Conservation (phyloP, 1,140 invertebrate species). For the Drosophila orosa region DNA sequence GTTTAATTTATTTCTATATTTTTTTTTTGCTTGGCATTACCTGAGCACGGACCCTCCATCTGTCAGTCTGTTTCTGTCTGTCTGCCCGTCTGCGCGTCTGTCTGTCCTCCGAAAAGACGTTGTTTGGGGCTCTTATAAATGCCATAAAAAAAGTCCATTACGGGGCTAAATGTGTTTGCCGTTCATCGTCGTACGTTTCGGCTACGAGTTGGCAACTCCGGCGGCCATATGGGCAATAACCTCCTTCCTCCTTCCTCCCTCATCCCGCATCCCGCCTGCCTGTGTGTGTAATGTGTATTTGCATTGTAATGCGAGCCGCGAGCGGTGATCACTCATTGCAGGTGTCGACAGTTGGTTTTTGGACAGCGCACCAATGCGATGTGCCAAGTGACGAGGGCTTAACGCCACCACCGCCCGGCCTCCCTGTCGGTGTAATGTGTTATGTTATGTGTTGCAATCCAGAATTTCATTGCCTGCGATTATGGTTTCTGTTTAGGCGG, state of each 20-base stretch:
- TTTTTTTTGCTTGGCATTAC: neutral
- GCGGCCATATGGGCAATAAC: constrained; percentile 49
- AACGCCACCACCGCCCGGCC: constrained; percentile 9
- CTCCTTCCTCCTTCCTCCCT: neutral
- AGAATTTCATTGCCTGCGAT: constrained; percentile 48
- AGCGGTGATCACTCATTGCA: constrained; percentile 54
- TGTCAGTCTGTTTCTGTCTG: constrained; percentile 11
- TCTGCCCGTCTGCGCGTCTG: constrained; percentile 4
- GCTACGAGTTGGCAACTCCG: constrained; percentile 41
- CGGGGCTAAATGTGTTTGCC: constrained; percentile 49
- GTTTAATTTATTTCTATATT: constrained; percentile 51
- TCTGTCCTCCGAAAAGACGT: constrained; percentile 29
- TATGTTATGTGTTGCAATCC: constrained; percentile 46
- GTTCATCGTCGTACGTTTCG: constrained; percentile 24
- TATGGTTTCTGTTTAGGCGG: constrained; percentile 25
- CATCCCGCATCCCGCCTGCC: neutral
- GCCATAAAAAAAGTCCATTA: constrained; percentile 60
- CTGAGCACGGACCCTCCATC: constrained; percentile 13
- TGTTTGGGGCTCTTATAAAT: constrained; percentile 50
- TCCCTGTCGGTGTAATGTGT: constrained; percentile 10
- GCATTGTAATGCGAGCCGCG: constrained; percentile 55
- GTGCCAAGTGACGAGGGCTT: constrained; percentile 25
- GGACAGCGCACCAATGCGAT: constrained; percentile 16
- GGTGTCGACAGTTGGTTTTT: constrained; percentile 47
- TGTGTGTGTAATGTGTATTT: constrained; percentile 23